Base-by-base conservation (phyloP, 2,888 invertebrate species). In the Sinopyrophorus schimmeli region DNA sequence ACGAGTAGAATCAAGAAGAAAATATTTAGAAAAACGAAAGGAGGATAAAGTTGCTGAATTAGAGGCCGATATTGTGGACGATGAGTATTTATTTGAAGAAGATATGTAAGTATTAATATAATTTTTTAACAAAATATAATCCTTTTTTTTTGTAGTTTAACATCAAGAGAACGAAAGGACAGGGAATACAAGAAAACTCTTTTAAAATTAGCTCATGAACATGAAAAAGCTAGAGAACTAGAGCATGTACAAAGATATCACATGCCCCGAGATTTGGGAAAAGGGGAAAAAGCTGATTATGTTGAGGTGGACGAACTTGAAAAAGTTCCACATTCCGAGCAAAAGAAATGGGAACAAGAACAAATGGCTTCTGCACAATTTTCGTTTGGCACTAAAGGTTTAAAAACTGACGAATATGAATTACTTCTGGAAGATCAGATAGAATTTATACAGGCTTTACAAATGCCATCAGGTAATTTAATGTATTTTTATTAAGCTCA, bases 261-360 rank as follows among this genome's bases (percentile, higher is more conserved):
- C 62, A 96, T 98, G 88, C 97, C 97, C 0, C 83, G 87, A 63
- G 94, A 89, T 69, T 76, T 87, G 63, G 85, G 86, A n/a, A 88
- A 87, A 66, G 83, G 82, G 52, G 82, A 83, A 68, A 59, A 70
- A 76, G 82, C 83, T 40, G 84, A 86, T 64, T 90, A 90, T 73
- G 78, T 89, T 53, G 92, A 92, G 76, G 85, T 89, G 17, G 92
- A 92, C 73, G 91, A 92, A 60, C 79, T 83, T 57, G 95, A 97
- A 70, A 87, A 85, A 63, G 77, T 86, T 53, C 88, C 88, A 0
- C 87, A 89, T 67, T 89, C 88, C 0, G 91, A 91, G 61, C 91
- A 91, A 73, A 85, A 87, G 61, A 93, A 93, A 77, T 99, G 98
- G 98, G 98, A 99, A 73, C 92, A 95, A 49, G 97, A 97, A 69